phyloP scores from a whole-genome alignment of 1,140 invertebrate genomes.

The Onthophagus taurus region DNA sequence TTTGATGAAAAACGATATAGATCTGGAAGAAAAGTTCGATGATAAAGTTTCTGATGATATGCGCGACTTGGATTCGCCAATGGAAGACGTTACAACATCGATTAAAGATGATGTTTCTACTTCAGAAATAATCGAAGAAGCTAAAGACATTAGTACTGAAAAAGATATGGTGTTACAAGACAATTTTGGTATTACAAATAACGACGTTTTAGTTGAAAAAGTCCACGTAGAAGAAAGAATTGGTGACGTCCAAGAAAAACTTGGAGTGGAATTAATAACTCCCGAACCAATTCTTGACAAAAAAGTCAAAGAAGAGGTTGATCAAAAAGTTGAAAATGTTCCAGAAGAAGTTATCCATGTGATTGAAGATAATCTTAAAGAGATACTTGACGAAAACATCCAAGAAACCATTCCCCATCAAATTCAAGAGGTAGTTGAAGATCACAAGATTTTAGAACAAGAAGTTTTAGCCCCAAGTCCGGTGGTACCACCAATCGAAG shows the following conservation, averaged over 20 bases:
- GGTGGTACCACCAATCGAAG: too few relatives aligned
- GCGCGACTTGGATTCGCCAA: constrained; percentile 13
- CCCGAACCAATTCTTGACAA: neutral
- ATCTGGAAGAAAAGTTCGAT: neutral
- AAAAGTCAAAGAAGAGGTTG: constrained; percentile 4
- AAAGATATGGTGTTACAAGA: constrained; percentile 8
- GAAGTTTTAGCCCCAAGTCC: too few relatives aligned
- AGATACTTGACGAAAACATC: too few relatives aligned
- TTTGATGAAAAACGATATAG: too few relatives aligned
- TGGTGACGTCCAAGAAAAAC: neutral
- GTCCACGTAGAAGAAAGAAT: neutral
- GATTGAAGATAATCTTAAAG: too few relatives aligned
- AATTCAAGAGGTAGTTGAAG: too few relatives aligned
- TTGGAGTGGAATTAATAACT: constrained; percentile 9
- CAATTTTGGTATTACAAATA: neutral
- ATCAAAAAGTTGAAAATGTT: constrained; percentile 14
- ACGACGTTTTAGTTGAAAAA: constrained; percentile 2
- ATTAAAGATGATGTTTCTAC: constrained; percentile 26
- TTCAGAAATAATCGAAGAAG: constrained; percentile 13
- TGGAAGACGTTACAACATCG: constrained; percentile 28
- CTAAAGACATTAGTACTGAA: constrained; percentile 6
- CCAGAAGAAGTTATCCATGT: too few relatives aligned
- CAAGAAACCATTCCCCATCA: too few relatives aligned
- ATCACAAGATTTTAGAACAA: too few relatives aligned
- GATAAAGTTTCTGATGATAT: constrained; percentile 2